Evolutionary conservation across 2,888 invertebrate species (phyloP).

Genomic region (Synanthedon tipuliformis): DNA sequence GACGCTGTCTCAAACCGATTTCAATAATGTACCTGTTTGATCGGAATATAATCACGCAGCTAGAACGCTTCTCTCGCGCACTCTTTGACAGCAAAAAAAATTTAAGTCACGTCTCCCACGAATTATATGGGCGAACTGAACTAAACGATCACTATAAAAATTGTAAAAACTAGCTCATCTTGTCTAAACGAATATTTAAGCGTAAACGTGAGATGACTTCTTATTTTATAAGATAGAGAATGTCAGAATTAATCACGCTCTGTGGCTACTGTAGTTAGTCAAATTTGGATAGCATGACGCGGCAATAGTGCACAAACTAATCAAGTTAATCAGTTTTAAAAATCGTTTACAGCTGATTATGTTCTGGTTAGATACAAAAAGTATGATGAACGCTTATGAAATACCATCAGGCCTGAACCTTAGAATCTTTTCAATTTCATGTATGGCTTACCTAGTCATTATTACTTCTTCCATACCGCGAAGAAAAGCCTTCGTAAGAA

Average conservation of each 20-base stretch:
- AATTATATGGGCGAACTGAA: constrained; percentile 52
- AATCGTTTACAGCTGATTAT: neutral
- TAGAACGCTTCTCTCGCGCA: constrained; percentile 27
- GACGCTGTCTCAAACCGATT: constrained; percentile 28
- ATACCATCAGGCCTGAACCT: too few species aligned
- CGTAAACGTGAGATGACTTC: constrained; percentile 36
- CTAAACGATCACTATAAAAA: constrained; percentile 42
- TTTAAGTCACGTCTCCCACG: constrained; percentile 57
- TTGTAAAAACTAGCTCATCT: constrained; percentile 50
- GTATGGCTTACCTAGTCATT: too few species aligned
- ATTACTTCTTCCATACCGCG: too few species aligned
- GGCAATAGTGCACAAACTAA: constrained; percentile 8
- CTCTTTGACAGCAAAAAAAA: constrained; percentile 28
- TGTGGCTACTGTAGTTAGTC: constrained; percentile 22
- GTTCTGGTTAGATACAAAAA: too few species aligned
- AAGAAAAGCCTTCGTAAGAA: too few species aligned
- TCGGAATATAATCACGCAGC: constrained; percentile 46
- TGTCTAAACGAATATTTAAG: constrained; percentile 36
- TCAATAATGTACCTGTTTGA: constrained; percentile 46
- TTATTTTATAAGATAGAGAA: constrained; percentile 39
- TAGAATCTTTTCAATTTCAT: too few species aligned
- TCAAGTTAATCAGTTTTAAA: neutral
- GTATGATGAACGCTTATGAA: too few species aligned
- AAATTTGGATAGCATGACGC: constrained; percentile 30
- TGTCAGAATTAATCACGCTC: constrained; percentile 46